A percentile compares a stretch with the other conserved stretches of the same genome.
Evolutionary conservation across 2,113 vertebrate species (phyloP).

Genomic region (Periophthalmodon schlosseri): DNA sequence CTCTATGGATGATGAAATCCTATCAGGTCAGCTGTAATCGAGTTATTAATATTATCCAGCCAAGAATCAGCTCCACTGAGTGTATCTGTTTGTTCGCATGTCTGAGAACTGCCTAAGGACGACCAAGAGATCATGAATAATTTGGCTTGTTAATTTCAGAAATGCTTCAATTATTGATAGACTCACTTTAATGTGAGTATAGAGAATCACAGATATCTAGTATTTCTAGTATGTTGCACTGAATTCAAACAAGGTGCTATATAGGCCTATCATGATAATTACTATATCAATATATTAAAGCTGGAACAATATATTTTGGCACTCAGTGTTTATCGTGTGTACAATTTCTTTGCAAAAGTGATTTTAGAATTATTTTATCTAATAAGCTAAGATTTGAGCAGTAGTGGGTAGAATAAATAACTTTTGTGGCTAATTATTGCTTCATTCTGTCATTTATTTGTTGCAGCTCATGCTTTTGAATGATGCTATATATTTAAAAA

Average conservation of each 20-base stretch:
- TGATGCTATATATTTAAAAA: no score
- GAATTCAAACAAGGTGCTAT: not conserved
- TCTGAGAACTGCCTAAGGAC: conserved; percentile 26
- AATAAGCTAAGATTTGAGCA: no score
- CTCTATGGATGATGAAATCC: conserved; percentile 72
- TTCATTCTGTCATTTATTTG: no score
- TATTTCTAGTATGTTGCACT: not conserved
- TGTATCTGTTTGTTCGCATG: conserved; percentile 12
- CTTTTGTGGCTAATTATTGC: no score
- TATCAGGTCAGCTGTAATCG: conserved; percentile 73
- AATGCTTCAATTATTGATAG: not conserved
- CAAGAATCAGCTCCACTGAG: conserved; percentile 39
- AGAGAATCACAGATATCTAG: not conserved
- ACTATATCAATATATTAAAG: no score
- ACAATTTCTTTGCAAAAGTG: no score
- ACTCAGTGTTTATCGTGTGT: no score
- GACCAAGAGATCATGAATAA: not conserved
- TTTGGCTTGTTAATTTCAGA: not conserved
- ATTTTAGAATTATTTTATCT: no score
- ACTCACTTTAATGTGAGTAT: not conserved
- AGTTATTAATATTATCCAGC: conserved; percentile 75
- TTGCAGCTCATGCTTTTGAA: no score
- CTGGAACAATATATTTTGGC: no score
- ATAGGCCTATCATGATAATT: no score
- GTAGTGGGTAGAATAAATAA: no score